Percentiles rank a stretch among this genome's conserved stretches.
Conservation (phyloP, 2,888 invertebrate genomes). For the Clunio marinus region DNA sequence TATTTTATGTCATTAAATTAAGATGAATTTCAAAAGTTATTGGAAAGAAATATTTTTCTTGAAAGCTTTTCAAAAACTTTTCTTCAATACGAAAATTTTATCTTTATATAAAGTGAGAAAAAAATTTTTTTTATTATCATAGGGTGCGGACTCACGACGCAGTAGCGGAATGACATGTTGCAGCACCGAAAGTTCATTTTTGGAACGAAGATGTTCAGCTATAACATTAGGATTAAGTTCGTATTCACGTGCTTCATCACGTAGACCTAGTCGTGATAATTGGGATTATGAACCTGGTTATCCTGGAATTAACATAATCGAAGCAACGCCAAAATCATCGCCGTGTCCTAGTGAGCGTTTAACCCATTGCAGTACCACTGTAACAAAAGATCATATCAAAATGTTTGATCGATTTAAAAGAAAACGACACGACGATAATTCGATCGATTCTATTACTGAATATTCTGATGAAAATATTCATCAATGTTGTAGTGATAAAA, state of each 20-base stretch:
- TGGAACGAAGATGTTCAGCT: constrained; percentile 76
- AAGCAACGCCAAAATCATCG: constrained; percentile 77
- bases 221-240: constrained; percentile 70
- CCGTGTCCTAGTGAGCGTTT: constrained; percentile 66
- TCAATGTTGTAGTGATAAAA: constrained; percentile 6
- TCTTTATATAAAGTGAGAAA: too few species aligned
- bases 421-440: constrained; percentile 29
- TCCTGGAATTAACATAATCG: constrained; percentile 66
- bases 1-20: constrained; percentile 38
- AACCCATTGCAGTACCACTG: constrained; percentile 38
- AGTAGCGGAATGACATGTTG: constrained; percentile 80
- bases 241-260: constrained; percentile 47
- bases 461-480: constrained; percentile 39
- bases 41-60: too few species aligned
- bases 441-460: constrained; percentile 39
- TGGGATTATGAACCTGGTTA: constrained; percentile 50
- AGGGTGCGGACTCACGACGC: constrained; percentile 56
- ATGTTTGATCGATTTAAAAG: constrained; percentile 29
- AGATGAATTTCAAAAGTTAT: too few species aligned
- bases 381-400: constrained; percentile 38
- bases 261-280: constrained; percentile 42
- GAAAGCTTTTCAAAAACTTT: too few species aligned
- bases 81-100: too few species aligned
- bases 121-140: constrained; percentile 30
- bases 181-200: constrained; percentile 77